Conservation (phyloP, 2,113 vertebrate genomes). For the Tachuris rubrigastra region DNA sequence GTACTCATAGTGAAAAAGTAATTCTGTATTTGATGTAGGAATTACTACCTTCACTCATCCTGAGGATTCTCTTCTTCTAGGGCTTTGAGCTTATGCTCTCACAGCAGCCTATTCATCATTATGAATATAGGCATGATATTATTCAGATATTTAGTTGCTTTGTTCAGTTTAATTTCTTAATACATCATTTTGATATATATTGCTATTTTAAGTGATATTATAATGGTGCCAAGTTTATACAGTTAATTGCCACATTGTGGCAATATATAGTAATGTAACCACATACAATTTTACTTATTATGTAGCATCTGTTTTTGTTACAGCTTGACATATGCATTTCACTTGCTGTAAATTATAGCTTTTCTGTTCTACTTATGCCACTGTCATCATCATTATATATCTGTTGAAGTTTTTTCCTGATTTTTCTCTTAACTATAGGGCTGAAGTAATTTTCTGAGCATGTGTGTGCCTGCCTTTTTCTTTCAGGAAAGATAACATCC, state of each 20-base stretch:
- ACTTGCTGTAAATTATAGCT: background rate
- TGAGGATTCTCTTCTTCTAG: background rate
- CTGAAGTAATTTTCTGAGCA: background rate
- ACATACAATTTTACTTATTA: background rate
- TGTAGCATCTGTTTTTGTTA: background rate
- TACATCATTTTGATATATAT: background rate
- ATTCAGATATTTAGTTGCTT: background rate
- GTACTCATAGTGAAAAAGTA: background rate
- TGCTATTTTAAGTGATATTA: background rate
- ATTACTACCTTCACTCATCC: background rate
- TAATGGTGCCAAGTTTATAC: background rate
- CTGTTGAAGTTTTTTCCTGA: background rate
- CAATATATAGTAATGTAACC: background rate
- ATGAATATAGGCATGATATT: background rate
- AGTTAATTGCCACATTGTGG: background rate
- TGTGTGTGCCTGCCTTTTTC: background rate
- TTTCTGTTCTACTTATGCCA: background rate
- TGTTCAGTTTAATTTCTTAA: background rate
- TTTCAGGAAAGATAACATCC: background rate
- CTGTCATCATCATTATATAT: background rate
- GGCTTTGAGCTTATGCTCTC: background rate
- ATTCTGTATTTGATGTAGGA: background rate
- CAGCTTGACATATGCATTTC: background rate
- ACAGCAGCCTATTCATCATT: background rate
- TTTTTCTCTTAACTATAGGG: background rate